phyloP scores from a whole-genome alignment of 2,113 vertebrate species.

The Toxotes chatareus region DNA sequence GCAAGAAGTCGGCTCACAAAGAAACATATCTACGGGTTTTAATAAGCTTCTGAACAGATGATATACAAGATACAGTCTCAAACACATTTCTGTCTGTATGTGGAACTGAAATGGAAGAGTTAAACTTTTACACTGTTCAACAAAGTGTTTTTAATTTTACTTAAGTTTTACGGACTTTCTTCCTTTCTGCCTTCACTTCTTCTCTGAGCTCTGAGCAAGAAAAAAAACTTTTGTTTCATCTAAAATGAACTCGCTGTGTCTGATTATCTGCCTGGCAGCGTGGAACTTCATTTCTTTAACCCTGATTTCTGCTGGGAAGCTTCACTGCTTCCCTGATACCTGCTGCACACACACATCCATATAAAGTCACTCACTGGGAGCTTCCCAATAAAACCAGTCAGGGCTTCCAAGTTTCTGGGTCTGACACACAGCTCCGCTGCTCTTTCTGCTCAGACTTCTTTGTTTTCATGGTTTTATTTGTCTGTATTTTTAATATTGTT shows the following conservation, averaged over 20 bases:
- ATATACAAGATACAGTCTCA: no score
- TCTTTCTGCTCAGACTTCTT: neutral
- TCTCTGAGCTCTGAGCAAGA: conserved; percentile 27
- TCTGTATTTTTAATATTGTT: neutral
- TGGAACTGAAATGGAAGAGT: neutral
- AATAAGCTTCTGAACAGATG: no score
- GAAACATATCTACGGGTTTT: no score
- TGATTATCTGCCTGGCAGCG: conserved; percentile 59
- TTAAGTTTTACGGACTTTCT: neutral
- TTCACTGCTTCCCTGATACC: conserved; percentile 48
- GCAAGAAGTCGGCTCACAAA: no score
- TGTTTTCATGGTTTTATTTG: neutral
- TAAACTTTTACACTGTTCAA: neutral
- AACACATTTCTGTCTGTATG: neutral
- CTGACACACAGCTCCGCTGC: neutral
- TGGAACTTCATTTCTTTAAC: conserved; percentile 73
- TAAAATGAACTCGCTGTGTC: conserved; percentile 51
- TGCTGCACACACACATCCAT: neutral
- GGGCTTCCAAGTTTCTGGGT: neutral
- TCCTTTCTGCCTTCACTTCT: conserved; percentile 1
- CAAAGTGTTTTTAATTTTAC: neutral
- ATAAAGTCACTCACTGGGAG: conserved; percentile 1
- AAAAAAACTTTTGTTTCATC: conserved; percentile 32
- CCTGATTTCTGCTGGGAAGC: conserved; percentile 63
- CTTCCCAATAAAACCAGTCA: neutral